Evolutionary conservation across 2,113 vertebrate genomes (phyloP), one percentile per base, ranked within the genome.

Genomic region (Bucco capensis): DNA sequence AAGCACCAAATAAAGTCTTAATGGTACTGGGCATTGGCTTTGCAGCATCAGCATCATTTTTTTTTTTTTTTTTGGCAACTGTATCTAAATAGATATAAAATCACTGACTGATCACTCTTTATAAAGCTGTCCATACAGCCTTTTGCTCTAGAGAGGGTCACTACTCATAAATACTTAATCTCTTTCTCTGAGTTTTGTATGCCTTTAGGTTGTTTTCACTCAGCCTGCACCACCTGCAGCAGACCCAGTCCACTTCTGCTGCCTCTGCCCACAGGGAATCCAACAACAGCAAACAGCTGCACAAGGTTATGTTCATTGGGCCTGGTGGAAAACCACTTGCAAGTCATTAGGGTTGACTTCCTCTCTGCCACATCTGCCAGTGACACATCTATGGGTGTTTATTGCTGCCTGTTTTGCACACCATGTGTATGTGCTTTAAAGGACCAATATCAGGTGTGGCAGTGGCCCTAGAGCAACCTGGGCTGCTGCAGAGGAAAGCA

Each of bases 101-200:
- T 33, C 30, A 54, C 28, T 70, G 75, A 53, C 13, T 0, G 0
- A 40, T 67, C 35, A 67, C 49, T 51, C 51, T 77, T 42, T 18
- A 74, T 71, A 35, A 73, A 88, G 62, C 18, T 56, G 14, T 51
- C 31, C 11, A 40, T 50, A 12, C 6, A 51, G 31, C 19, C 25
- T 79, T 31, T 19, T 53, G 53, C 31, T 65, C 2, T 31, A 51
- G 24, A 57, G 31, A 50, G 18, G 9, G 13, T 33, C 14, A 3
- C 42, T 65, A 18, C 11, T 44, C 60, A 25, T 18, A 76, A 37
- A 44, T 4, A 46, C 35, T 8, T 74, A 24, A 12, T 50, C 44
- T 57, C 31, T 79, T 65, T 51, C n/a, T 51, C 53, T 0, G 0
- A 88, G 17, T 44, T 44, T 85, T 0, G 0, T 13, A 11, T 1